Conservation (phyloP, 2,113 vertebrate species). For the Trinectes maculatus region DNA sequence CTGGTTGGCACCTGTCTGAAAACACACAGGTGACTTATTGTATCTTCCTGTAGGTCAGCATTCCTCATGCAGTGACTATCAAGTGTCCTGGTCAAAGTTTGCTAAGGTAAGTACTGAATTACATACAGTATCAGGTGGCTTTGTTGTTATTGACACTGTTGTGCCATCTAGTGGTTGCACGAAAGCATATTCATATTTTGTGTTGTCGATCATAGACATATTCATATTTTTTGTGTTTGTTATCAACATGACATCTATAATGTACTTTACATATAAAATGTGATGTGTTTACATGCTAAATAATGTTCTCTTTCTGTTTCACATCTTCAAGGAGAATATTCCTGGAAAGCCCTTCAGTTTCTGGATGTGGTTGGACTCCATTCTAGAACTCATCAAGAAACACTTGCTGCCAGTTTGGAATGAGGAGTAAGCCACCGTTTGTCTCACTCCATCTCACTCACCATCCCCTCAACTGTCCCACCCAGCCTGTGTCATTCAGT, state of each 20-base stretch:
- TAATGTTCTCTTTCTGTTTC: background rate
- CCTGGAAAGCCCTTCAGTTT: slow-evolving; percentile 94
- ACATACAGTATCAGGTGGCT: background rate
- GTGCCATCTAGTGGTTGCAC: slow-evolving; percentile 27
- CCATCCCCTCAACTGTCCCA: too few species aligned
- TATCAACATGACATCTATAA: too few species aligned
- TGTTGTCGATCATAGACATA: too few species aligned
- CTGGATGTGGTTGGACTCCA: slow-evolving; percentile 97
- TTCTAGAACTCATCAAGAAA: slow-evolving; percentile 96
- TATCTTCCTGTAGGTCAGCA: slow-evolving; percentile 83
- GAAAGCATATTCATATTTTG: background rate
- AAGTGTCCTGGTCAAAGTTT: slow-evolving; percentile 94
- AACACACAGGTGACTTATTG: background rate
- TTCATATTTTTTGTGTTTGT: background rate
- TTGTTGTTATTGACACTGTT: background rate
- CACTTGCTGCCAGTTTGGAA: slow-evolving; percentile 97
- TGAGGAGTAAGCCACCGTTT: slow-evolving; percentile 85
- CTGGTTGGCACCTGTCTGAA: background rate
- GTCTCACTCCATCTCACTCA: background rate
- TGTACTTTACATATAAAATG: background rate
- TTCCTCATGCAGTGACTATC: slow-evolving; percentile 85
- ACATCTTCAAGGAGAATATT: slow-evolving; percentile 87
- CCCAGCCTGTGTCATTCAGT: too few species aligned
- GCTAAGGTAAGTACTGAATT: slow-evolving; percentile 85
- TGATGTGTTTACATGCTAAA: background rate